A percentile compares a stretch with the other conserved stretches of the same genome.
phyloP scores from a whole-genome alignment of 2,888 invertebrate genomes.

The Scrobipalpa costella region DNA sequence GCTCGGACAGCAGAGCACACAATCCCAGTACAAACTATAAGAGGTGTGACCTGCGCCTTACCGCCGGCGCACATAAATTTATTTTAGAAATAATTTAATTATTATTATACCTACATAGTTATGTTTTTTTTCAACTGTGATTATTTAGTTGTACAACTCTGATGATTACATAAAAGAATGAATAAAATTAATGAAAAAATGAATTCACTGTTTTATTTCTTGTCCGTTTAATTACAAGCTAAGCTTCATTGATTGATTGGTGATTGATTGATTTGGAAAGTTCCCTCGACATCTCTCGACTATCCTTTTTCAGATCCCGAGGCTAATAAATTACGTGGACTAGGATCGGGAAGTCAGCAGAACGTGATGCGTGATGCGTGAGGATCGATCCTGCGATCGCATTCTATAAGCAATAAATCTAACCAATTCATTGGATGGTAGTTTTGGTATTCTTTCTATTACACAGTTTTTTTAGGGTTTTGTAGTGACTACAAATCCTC shows the following conservation, averaged over 20 bases:
- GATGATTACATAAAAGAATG: constrained; percentile 80
- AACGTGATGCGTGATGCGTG: constrained; percentile 8
- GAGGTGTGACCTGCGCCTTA: constrained; percentile 40
- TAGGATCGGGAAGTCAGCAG: constrained; percentile 4
- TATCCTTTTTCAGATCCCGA: constrained; percentile 9
- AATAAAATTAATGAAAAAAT: constrained; percentile 72
- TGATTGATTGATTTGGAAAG: constrained; percentile 14
- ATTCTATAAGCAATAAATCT: not conserved
- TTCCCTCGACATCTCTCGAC: not conserved
- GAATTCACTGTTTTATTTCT: constrained; percentile 39
- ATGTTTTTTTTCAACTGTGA: constrained; percentile 82
- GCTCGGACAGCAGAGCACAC: constrained; percentile 70
- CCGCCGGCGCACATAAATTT: constrained; percentile 52
- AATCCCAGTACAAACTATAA: constrained; percentile 67
- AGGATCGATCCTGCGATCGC: not conserved
- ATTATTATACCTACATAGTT: constrained; percentile 55
- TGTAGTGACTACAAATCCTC: no score
- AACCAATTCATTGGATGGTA: not conserved
- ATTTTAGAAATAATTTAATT: constrained; percentile 66
- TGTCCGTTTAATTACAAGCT: not conserved
- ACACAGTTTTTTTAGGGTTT: no score
- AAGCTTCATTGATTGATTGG: not conserved
- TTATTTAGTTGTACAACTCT: constrained; percentile 83
- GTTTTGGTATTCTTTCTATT: not conserved
- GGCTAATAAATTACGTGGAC: constrained; percentile 14